Evolutionary conservation across 2,113 vertebrate species (phyloP), one percentile per base, ranked within the genome.

Genomic region (Electrona antarctica): DNA sequence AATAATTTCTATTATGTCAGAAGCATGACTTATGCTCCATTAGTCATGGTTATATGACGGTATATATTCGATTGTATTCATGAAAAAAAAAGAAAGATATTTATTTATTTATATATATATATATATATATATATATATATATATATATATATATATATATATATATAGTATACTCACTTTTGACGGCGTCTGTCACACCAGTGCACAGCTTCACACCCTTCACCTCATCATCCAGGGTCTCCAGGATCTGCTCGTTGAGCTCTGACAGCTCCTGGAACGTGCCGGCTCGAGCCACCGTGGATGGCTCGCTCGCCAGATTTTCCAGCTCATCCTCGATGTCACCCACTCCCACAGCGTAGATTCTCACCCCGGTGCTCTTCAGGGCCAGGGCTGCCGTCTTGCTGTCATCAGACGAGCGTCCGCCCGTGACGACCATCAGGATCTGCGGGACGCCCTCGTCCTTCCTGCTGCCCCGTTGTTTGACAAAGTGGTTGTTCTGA

Each of bases 381-480:
- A 99, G 91, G 0, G 89, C 94, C 70, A 81, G 62, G 8, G 94
- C 94, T 6, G 95, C 95, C 2, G 94, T 69, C 0, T 95, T 93
- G 0, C 92, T 92, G 0, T 98, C 96, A 46, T 98, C 95, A 0
- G 52, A 71, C 0, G 97, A 96, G 60, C 74, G 93, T 15, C 97
- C 97, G 1, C 96, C 98, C 0, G 93, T 96, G 85, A 99, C 8
- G 0, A 98, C 83, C 81, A 99, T 95, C 21, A 97, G 93, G 0
- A 99, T 95, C 90, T 98, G 98, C 9, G 96, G 95, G 63, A 95
- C 90, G 1, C 92, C 90, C 69, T 95, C 92, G 1, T 97, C 95
- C 1, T 90, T 88, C 66, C 98, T 92, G 76, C 98, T 99, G 69
- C 98, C 98, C 0, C 87, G 96, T 8, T 91, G 89, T 1, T 94